These are phyloP conservation scores for Zaprionus inermis DNA, from an alignment of 1,140 invertebrate species.

Conservation along the genomic window DNA sequence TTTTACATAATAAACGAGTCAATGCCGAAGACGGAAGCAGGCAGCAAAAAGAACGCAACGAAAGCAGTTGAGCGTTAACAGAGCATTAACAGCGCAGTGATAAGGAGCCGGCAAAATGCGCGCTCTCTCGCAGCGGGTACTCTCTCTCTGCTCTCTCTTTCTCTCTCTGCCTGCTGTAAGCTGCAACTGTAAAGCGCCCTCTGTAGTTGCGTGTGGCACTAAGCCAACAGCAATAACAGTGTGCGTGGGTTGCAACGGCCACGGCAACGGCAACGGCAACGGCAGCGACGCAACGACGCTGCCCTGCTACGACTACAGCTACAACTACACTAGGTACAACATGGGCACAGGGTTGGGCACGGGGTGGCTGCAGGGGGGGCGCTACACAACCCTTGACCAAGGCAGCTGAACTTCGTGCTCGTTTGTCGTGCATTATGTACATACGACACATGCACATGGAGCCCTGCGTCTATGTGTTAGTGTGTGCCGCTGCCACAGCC, in stretches of 20 bases:
- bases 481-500: constrained; percentile 40
- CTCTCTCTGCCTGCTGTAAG: constrained; percentile 49
- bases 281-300: constrained; percentile 47
- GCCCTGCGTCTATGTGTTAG: constrained; percentile 63
- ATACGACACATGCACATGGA: constrained; percentile 47
- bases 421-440: constrained; percentile 60
- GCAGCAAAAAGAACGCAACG: constrained; percentile 17
- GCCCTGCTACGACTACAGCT: constrained; percentile 39
- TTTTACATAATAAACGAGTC: constrained; percentile 75
- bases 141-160: background rate
- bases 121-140: background rate
- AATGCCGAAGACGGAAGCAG: constrained; percentile 34
- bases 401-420: constrained; percentile 58
- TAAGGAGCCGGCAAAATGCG: constrained; percentile 74
- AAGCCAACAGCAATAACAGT: constrained; percentile 50
- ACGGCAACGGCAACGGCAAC: constrained; percentile 54
- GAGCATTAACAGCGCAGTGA: constrained; percentile 57
- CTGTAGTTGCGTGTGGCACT: constrained; percentile 68
- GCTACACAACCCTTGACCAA: constrained; percentile 75
- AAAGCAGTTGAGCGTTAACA: constrained; percentile 3
- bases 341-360: background rate
- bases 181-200: constrained; percentile 69
- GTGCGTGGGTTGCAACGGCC: constrained; percentile 63
- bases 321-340: constrained; percentile 50
- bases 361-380: too few relatives aligned